Conservation (phyloP, 2,888 invertebrate genomes). For the Chouioia cunea region DNA sequence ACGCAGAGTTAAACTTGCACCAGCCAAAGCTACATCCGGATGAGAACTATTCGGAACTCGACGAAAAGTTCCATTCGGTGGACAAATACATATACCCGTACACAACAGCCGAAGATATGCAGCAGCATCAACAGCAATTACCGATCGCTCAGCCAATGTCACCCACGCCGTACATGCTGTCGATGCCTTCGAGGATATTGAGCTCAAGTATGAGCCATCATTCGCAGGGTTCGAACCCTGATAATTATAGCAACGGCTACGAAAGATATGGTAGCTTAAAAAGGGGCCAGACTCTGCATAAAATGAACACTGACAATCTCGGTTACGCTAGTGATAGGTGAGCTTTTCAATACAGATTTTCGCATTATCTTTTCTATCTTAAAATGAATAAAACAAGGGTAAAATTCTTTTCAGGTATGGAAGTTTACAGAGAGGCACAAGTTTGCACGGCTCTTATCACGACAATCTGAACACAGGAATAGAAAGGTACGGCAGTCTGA, state of each 20-base stretch:
- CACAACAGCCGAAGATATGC: slow-evolving; percentile 73
- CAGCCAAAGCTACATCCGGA: slow-evolving; percentile 62
- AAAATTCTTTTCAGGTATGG: slow-evolving; percentile 57
- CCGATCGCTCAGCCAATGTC: slow-evolving; percentile 58
- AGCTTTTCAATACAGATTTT: neutral
- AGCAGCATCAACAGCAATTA: slow-evolving; percentile 18
- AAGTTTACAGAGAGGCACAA: slow-evolving; percentile 63
- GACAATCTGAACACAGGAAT: slow-evolving; percentile 59
- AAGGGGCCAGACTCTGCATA: slow-evolving; percentile 62
- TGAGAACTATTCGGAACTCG: slow-evolving; percentile 65
- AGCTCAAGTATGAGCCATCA: slow-evolving; percentile 66
- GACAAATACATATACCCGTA: slow-evolving; percentile 90
- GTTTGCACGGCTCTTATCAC: slow-evolving; percentile 64
- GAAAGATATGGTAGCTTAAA: slow-evolving; percentile 64
- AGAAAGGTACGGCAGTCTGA: slow-evolving; percentile 65
- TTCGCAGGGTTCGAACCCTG: slow-evolving; percentile 60
- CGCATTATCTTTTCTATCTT: neutral
- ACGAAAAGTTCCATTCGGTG: slow-evolving; percentile 74
- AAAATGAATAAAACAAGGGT: neutral
- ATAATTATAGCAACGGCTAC: slow-evolving; percentile 51
- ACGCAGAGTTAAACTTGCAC: slow-evolving; percentile 76
- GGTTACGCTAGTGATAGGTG: slow-evolving; percentile 55
- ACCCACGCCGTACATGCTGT: slow-evolving; percentile 65
- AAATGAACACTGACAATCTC: slow-evolving; percentile 61
- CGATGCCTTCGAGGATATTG: slow-evolving; percentile 65